Evolutionary conservation across 2,888 invertebrate genomes (phyloP).

Genomic region (Drepana falcataria): DNA sequence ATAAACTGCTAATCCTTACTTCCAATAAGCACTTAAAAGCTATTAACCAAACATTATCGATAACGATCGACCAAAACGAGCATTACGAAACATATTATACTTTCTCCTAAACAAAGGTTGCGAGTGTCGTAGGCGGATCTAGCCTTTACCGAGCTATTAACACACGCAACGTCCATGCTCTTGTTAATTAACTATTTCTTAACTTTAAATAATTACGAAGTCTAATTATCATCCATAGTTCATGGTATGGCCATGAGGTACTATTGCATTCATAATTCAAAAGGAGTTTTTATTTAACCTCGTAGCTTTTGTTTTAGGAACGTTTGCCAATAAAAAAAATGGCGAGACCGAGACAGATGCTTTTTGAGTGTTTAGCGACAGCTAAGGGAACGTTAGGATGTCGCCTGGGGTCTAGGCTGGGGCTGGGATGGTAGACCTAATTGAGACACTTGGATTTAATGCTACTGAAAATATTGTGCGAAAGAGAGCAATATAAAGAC

Average conservation of each 20-base stretch:
- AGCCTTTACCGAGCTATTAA: slow-evolving; percentile 44
- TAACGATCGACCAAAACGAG: slow-evolving; percentile 5
- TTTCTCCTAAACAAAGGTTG: slow-evolving; percentile 4
- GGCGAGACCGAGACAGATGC: no score
- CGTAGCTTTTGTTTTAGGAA: no score
- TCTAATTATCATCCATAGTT: slow-evolving; percentile 43
- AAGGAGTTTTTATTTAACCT: no score
- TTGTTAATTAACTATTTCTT: slow-evolving; percentile 48
- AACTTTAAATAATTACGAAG: slow-evolving; percentile 52
- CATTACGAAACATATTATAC: slow-evolving; percentile 11
- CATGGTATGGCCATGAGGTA: slow-evolving; percentile 10
- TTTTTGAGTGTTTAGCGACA: no score
- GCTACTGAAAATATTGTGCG: no score
- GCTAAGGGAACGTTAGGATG: no score
- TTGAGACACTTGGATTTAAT: no score
- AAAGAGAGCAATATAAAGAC: no score
- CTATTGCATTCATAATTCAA: no score
- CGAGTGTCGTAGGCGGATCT: slow-evolving; percentile 30
- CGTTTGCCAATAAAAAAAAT: no score
- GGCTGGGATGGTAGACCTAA: no score
- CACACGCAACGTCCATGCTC: slow-evolving; percentile 45
- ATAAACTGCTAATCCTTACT: neutral
- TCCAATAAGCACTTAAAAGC: neutral
- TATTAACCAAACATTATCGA: slow-evolving; percentile 3
- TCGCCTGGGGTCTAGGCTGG: no score